Conservation (phyloP, 2,888 invertebrate genomes). For the Harpagoxenus sublaevis region DNA sequence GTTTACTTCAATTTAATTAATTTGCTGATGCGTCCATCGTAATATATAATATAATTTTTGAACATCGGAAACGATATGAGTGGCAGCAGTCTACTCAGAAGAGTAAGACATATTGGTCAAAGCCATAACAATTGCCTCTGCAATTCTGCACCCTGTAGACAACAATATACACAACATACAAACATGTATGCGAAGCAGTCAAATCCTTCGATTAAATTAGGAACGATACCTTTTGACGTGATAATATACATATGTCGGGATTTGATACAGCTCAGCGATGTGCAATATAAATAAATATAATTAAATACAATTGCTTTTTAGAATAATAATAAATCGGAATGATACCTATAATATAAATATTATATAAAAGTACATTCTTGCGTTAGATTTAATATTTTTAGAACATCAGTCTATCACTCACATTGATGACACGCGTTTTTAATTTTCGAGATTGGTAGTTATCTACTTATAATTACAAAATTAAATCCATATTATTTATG, state of each 20-base stretch:
- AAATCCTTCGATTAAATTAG: constrained; percentile 17
- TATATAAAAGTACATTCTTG: constrained; percentile 19
- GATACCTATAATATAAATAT: constrained; percentile 8
- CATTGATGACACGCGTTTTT: background rate
- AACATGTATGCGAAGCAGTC: constrained; percentile 6
- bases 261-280: background rate
- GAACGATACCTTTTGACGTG: background rate
- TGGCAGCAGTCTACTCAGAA: constrained; percentile 33
- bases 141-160: constrained; percentile 42
- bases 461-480: background rate
- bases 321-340: constrained; percentile 2
- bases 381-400: constrained; percentile 17
- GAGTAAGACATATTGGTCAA: constrained; percentile 34
- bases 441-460: background rate
- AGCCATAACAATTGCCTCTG: constrained; percentile 34
- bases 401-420: constrained; percentile 27
- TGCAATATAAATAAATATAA: constrained; percentile 4
- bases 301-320: background rate
- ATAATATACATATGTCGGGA: background rate
- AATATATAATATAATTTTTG: constrained; percentile 2
- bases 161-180: constrained; percentile 21
- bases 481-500: background rate
- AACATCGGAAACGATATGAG: constrained; percentile 17
- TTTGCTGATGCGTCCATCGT: background rate
- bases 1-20: background rate